Evolutionary conservation across 1,140 invertebrate species (phyloP).

Genomic region (Littorina saxatilis): DNA sequence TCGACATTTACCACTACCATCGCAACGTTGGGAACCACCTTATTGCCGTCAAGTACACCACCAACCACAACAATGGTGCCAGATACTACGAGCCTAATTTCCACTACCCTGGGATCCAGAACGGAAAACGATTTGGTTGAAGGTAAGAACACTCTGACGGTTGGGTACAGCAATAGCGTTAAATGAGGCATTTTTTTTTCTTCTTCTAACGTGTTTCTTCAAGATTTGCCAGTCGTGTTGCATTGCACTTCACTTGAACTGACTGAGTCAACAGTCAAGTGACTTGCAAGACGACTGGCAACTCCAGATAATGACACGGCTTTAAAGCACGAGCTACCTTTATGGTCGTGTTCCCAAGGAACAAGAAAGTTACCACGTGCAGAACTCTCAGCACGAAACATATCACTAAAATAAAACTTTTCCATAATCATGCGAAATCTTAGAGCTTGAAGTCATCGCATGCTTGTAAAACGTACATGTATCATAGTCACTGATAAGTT

Average conservation of each 20-base stretch:
- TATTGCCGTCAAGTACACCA: neutral
- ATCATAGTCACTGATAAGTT: too few species aligned
- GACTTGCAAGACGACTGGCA: too few species aligned
- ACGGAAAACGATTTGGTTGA: neutral
- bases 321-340: too few species aligned
- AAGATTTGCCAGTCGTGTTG: neutral
- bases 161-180: neutral
- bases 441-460: too few species aligned
- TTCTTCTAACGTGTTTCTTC: neutral
- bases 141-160: neutral
- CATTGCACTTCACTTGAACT: neutral
- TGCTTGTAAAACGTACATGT: too few species aligned
- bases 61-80: neutral
- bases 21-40: neutral
- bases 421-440: too few species aligned
- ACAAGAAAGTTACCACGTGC: too few species aligned
- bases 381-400: too few species aligned
- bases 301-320: too few species aligned
- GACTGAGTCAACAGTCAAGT: too few species aligned
- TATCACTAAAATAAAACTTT: too few species aligned
- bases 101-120: neutral
- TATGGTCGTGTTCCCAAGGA: too few species aligned
- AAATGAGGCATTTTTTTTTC: neutral
- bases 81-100: neutral
- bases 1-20: neutral